phyloP scores from a whole-genome alignment of 2,797 vertebrate genomes.

The Mormyrus proboscirostris region DNA sequence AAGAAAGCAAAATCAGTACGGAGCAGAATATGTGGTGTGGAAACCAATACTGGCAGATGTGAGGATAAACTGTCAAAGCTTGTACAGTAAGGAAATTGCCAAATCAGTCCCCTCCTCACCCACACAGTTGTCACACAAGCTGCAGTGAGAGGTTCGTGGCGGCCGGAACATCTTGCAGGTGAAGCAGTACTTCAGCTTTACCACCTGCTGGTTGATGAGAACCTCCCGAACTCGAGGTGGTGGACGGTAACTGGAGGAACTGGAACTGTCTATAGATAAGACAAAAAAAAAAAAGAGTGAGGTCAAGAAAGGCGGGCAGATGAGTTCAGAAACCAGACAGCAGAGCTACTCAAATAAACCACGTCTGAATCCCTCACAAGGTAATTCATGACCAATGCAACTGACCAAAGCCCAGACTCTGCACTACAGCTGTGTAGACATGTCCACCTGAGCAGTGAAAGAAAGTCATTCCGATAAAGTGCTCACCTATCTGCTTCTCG shows the following conservation, averaged over 20 bases:
- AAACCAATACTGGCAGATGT: neutral
- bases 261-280: conserved; percentile 66
- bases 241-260: conserved; percentile 70
- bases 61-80: neutral
- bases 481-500: conserved; percentile 86
- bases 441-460: neutral
- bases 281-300: neutral
- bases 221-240: conserved; percentile 86
- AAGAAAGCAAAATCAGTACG: neutral
- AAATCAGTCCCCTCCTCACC: conserved; percentile 66
- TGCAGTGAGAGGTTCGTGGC: conserved; percentile 89
- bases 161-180: conserved; percentile 96
- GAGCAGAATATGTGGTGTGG: neutral
- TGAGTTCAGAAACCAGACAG: neutral
- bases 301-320: conserved; percentile 19
- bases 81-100: neutral
- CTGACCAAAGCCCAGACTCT: neutral
- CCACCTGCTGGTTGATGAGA: conserved; percentile 82
- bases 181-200: conserved; percentile 95
- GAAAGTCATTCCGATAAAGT: no score
- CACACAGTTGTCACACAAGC: conserved; percentile 93
- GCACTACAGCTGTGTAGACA: neutral
- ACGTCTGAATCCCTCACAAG: neutral
- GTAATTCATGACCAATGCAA: neutral
- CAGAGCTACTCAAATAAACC: neutral